Base-by-base conservation (phyloP, 2,888 invertebrate genomes). In the Panopea generosa region DNA sequence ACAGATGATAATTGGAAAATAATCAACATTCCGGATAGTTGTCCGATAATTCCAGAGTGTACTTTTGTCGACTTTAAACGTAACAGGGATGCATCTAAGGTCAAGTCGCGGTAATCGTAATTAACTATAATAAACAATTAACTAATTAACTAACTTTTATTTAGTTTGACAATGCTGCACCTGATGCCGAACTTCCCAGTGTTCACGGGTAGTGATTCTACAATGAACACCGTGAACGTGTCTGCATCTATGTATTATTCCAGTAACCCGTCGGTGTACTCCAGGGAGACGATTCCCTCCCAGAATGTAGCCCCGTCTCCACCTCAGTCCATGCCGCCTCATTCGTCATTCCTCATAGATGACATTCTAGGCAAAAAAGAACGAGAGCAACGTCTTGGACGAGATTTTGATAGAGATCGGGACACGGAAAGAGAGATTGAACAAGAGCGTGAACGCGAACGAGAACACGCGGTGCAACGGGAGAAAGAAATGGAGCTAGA, bases 291-390 rank as follows among this genome's bases (percentile, higher is more conserved):
- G 40, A 52, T 59, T 18, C 22, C 50, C 27, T n/a, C 22, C 14
- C 65, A 22, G 9, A 16, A 22, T 16, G 26, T 40, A 9, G 45
- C 38, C 20, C 14, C 38, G 29, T 38, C 68, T 11, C 40, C 61
- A 1, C 47, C 59, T 16, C 45, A 4, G 3, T 26, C 62, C 2
- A 53, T 61, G 1, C 62, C 65, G 2, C 81, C 80, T 22, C 84
- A 84, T 47, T 83, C 86, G 0, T 85, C 86, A 16, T 87, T 87
- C 55, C 69, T 82, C 14, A 87, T 87, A 43, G 86, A 85, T 62
- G 86, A 87, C 60, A 86, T 87, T 74, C 68, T 86, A 7, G 81
- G 82, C 33, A 62, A 71, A 27, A 63, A 68, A 22, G 77, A 68
- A 59, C 60, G 56, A 20, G 66, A 59, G 57, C 47, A 72, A 24